phyloP scores from a whole-genome alignment of 2,797 vertebrate species.

The Lacerta agilis region DNA sequence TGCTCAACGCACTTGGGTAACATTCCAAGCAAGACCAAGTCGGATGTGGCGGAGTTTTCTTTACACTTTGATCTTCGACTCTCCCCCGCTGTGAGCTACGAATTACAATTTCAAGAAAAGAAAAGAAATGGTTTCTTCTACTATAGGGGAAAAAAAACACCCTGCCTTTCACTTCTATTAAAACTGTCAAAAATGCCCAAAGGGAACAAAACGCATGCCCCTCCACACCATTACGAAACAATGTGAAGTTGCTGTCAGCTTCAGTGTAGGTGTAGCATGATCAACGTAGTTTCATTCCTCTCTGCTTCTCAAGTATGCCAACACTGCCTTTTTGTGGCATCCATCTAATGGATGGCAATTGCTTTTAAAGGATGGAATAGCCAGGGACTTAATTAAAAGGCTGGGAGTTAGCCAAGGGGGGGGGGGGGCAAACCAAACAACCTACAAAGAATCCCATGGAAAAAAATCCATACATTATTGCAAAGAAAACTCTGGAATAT shows the following conservation, averaged over 20 bases:
- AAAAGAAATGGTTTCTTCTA: conserved; percentile 47
- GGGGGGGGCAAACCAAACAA: conserved; percentile 63
- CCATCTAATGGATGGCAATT: conserved; percentile 78
- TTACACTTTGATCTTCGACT: conserved; percentile 24
- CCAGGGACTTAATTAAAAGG: conserved; percentile 79
- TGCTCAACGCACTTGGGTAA: conserved; percentile 14
- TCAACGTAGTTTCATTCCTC: conserved; percentile 57
- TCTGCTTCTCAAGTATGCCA: conserved; percentile 63
- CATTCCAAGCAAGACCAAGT: conserved; percentile 34
- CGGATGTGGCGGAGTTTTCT: conserved; percentile 29
- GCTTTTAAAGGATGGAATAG: conserved; percentile 75
- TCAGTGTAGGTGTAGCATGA: conserved; percentile 64
- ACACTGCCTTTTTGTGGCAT: conserved; percentile 68
- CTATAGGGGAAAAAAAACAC: conserved; percentile 43
- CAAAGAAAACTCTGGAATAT: conserved; percentile 65
- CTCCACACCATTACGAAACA: conserved; percentile 55
- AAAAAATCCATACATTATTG: conserved; percentile 74
- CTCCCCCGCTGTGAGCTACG: conserved; percentile 36
- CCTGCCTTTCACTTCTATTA: conserved; percentile 68
- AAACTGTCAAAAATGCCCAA: conserved; percentile 71
- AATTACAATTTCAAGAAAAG: conserved; percentile 56
- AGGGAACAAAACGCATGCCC: conserved; percentile 68
- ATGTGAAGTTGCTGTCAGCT: conserved; percentile 67
- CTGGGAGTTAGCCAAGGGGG: conserved; percentile 69
- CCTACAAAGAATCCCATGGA: conserved; percentile 62